Evolutionary conservation across 2,888 invertebrate genomes (phyloP).

Genomic region (Sinhomidia bicolor): DNA sequence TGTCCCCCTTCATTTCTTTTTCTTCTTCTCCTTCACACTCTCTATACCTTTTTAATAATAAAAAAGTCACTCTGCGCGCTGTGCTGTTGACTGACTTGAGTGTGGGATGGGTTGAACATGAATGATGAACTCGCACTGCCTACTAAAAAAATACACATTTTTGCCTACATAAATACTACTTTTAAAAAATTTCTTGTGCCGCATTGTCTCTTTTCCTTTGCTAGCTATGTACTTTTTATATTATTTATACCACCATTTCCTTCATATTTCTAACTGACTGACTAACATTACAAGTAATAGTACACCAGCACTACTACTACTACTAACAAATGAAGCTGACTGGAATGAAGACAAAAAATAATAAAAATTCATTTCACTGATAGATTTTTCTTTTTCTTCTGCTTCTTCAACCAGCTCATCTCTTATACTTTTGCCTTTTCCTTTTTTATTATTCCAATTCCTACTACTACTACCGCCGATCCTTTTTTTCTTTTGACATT

Average conservation of each 20-base stretch:
- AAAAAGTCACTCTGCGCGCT: background rate
- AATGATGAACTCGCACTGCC: slow-evolving; percentile 6
- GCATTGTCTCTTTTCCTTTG: no score
- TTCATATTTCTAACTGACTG: no score
- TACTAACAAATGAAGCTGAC: background rate
- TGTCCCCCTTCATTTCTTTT: background rate
- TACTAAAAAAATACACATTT: no score
- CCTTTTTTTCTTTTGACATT: background rate
- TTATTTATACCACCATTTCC: no score
- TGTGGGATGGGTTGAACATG: background rate
- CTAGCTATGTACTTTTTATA: no score
- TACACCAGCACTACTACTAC: background rate
- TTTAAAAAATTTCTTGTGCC: no score
- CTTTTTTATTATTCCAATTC: background rate
- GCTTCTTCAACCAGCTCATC: background rate
- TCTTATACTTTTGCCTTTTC: slow-evolving; percentile 3
- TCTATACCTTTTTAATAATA: slow-evolving; percentile 44
- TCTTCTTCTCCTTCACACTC: background rate
- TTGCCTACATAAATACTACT: no score
- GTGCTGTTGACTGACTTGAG: background rate
- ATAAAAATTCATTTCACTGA: slow-evolving; percentile 43
- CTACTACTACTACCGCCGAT: background rate
- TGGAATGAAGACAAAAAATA: background rate
- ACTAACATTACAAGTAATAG: no score
- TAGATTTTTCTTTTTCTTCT: background rate